Percentiles rank a stretch among this genome's conserved stretches.
phyloP scores from a whole-genome alignment of 1,140 invertebrate genomes.

The Philaenus spumarius region DNA sequence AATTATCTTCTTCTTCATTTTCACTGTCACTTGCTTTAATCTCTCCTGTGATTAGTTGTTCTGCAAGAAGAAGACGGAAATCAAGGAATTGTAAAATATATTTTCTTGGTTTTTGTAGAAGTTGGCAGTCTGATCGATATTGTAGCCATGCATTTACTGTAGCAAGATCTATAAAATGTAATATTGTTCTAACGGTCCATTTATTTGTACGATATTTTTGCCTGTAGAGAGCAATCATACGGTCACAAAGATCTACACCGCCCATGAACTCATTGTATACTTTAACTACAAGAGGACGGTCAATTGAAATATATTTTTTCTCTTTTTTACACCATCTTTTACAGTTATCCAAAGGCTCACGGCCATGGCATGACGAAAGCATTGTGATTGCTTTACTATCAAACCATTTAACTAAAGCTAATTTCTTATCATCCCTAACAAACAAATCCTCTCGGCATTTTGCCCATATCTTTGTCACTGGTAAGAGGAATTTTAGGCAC shows the following conservation, averaged over 20 bases:
- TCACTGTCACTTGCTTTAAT: too few relatives aligned
- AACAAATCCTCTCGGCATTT: background rate
- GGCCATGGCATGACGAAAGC: constrained; percentile 15
- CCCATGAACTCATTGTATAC: constrained; percentile 35
- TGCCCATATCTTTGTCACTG: constrained; percentile 4
- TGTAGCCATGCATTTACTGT: constrained; percentile 18
- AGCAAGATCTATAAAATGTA: constrained; percentile 24
- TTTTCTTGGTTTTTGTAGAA: background rate
- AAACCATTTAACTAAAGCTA: constrained; percentile 17
- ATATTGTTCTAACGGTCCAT: constrained; percentile 24
- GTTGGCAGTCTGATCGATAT: constrained; percentile 16
- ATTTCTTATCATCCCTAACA: constrained; percentile 3
- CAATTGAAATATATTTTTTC: constrained; percentile 28
- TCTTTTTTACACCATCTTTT: constrained; percentile 33
- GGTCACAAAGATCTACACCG: constrained; percentile 27
- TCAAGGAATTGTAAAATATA: background rate
- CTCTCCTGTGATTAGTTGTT: background rate
- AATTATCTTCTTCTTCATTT: too few relatives aligned
- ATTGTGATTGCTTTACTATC: constrained; percentile 19
- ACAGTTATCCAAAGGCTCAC: constrained; percentile 15
- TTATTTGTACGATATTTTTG: constrained; percentile 19
- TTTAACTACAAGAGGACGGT: constrained; percentile 29
- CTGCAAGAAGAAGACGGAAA: background rate
- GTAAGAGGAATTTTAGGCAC: constrained; percentile 1
- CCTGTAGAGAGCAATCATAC: constrained; percentile 21